These are phyloP conservation scores for Sebastiscus tertius DNA, from an alignment of 2,797 vertebrate genomes.

Conservation along the genomic window DNA sequence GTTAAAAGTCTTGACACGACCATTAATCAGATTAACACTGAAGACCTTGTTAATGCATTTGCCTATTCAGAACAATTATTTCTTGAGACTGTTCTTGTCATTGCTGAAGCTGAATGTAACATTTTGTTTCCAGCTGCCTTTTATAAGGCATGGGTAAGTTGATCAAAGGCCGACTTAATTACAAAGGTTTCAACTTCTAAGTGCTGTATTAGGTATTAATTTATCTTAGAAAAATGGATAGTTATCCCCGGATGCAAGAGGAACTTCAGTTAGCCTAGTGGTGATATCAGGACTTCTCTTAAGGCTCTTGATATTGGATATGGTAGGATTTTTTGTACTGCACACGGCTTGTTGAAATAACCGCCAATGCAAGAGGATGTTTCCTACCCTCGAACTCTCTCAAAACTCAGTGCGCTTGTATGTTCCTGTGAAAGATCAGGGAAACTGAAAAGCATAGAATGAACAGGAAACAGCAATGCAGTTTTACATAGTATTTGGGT, in stretches of 20 bases:
- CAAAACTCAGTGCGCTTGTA: neutral
- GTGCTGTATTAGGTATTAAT: too few species aligned
- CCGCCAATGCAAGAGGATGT: neutral
- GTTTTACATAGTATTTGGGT: neutral
- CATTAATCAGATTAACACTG: neutral
- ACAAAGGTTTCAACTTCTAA: too few species aligned
- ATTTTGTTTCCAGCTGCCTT: neutral
- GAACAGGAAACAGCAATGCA: too few species aligned
- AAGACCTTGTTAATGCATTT: neutral
- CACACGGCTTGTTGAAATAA: neutral
- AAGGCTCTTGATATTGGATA: too few species aligned
- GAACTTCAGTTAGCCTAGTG: too few species aligned
- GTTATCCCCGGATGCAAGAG: too few species aligned
- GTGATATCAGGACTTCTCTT: too few species aligned
- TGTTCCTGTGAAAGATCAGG: neutral
- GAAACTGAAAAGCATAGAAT: neutral
- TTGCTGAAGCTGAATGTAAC: neutral
- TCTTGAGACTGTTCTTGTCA: neutral
- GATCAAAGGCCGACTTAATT: neutral
- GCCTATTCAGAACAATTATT: neutral
- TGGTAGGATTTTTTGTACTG: too few species aligned
- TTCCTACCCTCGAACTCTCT: neutral
- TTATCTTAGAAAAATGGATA: too few species aligned
- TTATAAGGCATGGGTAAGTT: neutral
- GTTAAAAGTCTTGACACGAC: neutral